Evolutionary conservation across 2,888 invertebrate genomes (phyloP).

Genomic region (Aphodius sticticus): DNA sequence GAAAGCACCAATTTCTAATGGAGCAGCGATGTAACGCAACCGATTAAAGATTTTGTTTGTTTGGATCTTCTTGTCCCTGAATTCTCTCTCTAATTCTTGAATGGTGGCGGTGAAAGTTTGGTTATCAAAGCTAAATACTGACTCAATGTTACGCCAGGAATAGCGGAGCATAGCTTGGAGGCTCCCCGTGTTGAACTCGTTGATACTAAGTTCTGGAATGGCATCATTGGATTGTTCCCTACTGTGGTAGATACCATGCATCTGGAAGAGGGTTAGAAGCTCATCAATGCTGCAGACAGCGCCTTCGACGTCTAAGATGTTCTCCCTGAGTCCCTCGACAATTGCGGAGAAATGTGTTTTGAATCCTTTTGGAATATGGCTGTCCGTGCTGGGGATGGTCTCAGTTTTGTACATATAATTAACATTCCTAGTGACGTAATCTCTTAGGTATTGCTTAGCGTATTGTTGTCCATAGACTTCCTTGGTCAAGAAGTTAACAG

Average conservation of each 20-base stretch:
- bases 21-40: slow-evolving; percentile 67
- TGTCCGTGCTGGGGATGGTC: slow-evolving; percentile 67
- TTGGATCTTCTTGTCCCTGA: slow-evolving; percentile 59
- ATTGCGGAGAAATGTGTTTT: slow-evolving; percentile 49
- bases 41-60: slow-evolving; percentile 68
- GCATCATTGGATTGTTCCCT: not conserved
- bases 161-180: not conserved
- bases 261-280: slow-evolving; percentile 42
- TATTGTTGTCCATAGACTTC: slow-evolving; percentile 61
- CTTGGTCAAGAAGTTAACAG: slow-evolving; percentile 55
- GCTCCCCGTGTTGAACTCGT: not conserved
- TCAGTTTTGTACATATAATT: slow-evolving; percentile 58
- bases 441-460: slow-evolving; percentile 61
- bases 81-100: not conserved
- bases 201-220: not conserved
- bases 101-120: slow-evolving; percentile 68
- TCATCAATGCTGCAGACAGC: slow-evolving; percentile 61
- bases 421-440: slow-evolving; percentile 59
- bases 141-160: not conserved
- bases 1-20: slow-evolving; percentile 75
- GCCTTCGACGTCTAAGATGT: slow-evolving; percentile 48
- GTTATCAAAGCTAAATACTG: slow-evolving; percentile 64
- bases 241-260: not conserved
- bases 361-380: slow-evolving; percentile 62
- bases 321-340: slow-evolving; percentile 55